Evolutionary conservation across 2,113 vertebrate species (phyloP).

Genomic region (Lampris megalopsis): DNA sequence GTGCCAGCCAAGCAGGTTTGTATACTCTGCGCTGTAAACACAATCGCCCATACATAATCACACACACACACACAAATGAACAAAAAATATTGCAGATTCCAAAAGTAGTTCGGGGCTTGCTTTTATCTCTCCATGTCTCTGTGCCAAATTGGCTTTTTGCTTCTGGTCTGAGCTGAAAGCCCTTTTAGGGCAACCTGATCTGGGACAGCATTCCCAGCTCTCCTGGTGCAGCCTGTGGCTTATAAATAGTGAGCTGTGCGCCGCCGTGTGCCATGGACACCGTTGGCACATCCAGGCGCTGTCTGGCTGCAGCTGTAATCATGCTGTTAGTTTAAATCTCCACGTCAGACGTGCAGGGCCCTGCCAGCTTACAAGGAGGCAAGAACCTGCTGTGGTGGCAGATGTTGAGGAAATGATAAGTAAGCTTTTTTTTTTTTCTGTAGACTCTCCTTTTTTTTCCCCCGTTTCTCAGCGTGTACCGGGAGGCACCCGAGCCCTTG

Average conservation of each 20-base stretch:
- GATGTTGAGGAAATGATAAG: slow-evolving; percentile 68
- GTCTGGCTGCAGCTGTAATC: slow-evolving; percentile 50
- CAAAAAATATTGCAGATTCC: slow-evolving; percentile 26
- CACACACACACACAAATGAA: background rate
- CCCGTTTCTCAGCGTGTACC: slow-evolving; percentile 28
- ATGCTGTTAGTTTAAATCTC: slow-evolving; percentile 55
- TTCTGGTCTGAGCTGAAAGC: slow-evolving; percentile 34
- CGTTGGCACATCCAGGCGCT: slow-evolving; percentile 52
- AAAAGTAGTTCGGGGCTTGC: slow-evolving; percentile 35
- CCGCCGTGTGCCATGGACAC: slow-evolving; percentile 26
- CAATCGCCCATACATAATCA: slow-evolving; percentile 29
- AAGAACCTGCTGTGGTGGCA: slow-evolving; percentile 63
- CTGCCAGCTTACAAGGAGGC: slow-evolving; percentile 53
- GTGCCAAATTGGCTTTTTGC: slow-evolving; percentile 54
- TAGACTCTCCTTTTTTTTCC: slow-evolving; percentile 33
- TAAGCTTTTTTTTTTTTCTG: slow-evolving; percentile 36
- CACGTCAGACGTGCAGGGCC: slow-evolving; percentile 42
- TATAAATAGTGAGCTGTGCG: slow-evolving; percentile 49
- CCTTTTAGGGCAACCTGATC: slow-evolving; percentile 44
- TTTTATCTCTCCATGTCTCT: slow-evolving; percentile 38
- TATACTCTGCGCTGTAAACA: slow-evolving; percentile 38
- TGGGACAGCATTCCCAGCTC: slow-evolving; percentile 6
- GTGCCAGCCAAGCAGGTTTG: slow-evolving; percentile 8
- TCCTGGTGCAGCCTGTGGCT: slow-evolving; percentile 17
- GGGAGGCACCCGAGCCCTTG: slow-evolving; percentile 16